Evolutionary conservation across 2,888 invertebrate genomes (phyloP).

Genomic region (Brenthis daphne): DNA sequence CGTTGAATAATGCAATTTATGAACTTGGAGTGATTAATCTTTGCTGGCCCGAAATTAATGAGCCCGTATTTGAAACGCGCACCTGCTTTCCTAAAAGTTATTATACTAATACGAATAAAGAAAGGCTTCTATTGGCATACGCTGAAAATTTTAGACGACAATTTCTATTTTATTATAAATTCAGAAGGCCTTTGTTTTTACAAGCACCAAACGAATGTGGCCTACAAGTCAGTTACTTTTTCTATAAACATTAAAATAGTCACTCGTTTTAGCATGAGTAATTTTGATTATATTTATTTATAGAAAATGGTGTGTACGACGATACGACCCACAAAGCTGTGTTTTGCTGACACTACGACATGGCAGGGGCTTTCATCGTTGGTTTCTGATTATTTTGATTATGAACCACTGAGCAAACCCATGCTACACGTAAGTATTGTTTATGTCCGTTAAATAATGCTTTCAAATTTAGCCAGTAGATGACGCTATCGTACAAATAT

Average conservation of each 20-base stretch:
- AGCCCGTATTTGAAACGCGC: constrained; percentile 81
- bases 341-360: constrained; percentile 85
- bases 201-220: constrained; percentile 90
- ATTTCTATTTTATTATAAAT: constrained; percentile 81
- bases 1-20: constrained; percentile 82
- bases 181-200: constrained; percentile 85
- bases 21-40: constrained; percentile 84
- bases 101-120: constrained; percentile 85
- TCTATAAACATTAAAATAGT: not conserved
- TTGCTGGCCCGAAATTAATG: constrained; percentile 83
- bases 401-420: constrained; percentile 86
- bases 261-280: constrained; percentile 13
- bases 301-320: constrained; percentile 95
- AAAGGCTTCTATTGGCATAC: constrained; percentile 86
- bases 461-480: not conserved
- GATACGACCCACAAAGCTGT: constrained; percentile 89
- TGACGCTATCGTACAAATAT: constrained; percentile 6
- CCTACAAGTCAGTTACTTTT: constrained; percentile 81
- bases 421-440: constrained; percentile 85
- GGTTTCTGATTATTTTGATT: constrained; percentile 89
- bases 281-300: constrained; percentile 39
- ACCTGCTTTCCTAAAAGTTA: constrained; percentile 85
- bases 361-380: constrained; percentile 89
- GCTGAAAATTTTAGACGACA: constrained; percentile 91
- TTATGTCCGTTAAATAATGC: too few species aligned